These are phyloP conservation scores for Conistra vaccinii DNA, from an alignment of 2,888 invertebrate species.

Conservation along the genomic window DNA sequence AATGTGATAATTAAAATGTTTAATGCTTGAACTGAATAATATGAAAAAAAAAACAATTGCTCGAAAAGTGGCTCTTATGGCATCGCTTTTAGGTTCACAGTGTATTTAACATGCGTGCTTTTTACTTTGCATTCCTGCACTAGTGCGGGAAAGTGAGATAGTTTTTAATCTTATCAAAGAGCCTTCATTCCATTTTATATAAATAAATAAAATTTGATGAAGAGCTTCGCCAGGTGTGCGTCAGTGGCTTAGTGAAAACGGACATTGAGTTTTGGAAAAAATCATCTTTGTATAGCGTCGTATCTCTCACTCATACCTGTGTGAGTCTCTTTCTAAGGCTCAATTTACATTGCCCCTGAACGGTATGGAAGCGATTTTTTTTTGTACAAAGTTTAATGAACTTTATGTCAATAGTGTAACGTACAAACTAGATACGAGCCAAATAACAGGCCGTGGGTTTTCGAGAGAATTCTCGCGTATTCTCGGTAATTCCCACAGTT, in stretches of 20 bases:
- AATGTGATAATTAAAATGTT: slow-evolving; percentile 40
- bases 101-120: not conserved
- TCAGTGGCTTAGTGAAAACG: not conserved
- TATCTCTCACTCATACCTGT: not conserved
- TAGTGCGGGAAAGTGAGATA: not conserved
- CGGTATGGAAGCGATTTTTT: not conserved
- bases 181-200: not conserved
- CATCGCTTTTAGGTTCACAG: not conserved
- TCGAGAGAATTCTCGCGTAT: not conserved
- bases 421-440: too few relatives aligned
- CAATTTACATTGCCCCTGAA: not conserved
- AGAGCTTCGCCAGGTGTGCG: not conserved
- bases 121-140: not conserved
- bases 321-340: not conserved
- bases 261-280: not conserved
- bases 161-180: not conserved
- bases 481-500: not conserved
- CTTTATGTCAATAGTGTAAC: not conserved
- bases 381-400: not conserved
- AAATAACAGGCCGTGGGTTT: not conserved
- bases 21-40: not conserved
- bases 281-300: not conserved
- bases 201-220: too few relatives aligned
- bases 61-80: not conserved
- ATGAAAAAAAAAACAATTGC: not conserved